Percentiles rank a stretch among this genome's conserved stretches.
Evolutionary conservation across 1,140 invertebrate species (phyloP).

Genomic region (Leptestheria dahalacensis): DNA sequence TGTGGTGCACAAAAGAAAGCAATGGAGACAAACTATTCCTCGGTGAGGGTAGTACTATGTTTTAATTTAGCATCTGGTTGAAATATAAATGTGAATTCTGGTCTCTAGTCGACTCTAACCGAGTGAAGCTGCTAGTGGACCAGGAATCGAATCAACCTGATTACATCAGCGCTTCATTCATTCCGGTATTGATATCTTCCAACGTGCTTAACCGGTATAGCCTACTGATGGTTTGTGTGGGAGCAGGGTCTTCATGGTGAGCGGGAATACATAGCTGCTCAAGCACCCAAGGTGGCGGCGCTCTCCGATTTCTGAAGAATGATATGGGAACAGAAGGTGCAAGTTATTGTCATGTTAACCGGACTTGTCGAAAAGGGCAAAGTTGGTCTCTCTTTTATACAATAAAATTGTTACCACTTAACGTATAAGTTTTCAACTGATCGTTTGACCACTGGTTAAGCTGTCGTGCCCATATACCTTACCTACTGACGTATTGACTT

Average conservation of each 20-base stretch:
- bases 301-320: constrained; percentile 41
- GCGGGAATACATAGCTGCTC: constrained; percentile 23
- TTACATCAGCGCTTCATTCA: constrained; percentile 71
- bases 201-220: not conserved
- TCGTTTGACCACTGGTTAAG: not conserved
- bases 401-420: not conserved
- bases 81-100: no score
- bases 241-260: constrained; percentile 43
- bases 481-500: not conserved
- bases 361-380: constrained; percentile 8
- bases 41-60: no score
- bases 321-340: constrained; percentile 36
- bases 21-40: no score
- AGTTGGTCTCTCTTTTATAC: not conserved
- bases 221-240: not conserved
- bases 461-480: not conserved
- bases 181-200: constrained; percentile 40
- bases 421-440: not conserved
- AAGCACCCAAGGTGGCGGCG: constrained; percentile 36
- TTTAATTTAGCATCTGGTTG: no score
- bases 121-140: not conserved
- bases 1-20: no score
- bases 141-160: constrained; percentile 40
- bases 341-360: constrained; percentile 35
- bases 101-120: not conserved